Evolutionary conservation across 1,140 invertebrate genomes (phyloP), one percentile per base, ranked within the genome.

Genomic region (Nymphalis io): DNA sequence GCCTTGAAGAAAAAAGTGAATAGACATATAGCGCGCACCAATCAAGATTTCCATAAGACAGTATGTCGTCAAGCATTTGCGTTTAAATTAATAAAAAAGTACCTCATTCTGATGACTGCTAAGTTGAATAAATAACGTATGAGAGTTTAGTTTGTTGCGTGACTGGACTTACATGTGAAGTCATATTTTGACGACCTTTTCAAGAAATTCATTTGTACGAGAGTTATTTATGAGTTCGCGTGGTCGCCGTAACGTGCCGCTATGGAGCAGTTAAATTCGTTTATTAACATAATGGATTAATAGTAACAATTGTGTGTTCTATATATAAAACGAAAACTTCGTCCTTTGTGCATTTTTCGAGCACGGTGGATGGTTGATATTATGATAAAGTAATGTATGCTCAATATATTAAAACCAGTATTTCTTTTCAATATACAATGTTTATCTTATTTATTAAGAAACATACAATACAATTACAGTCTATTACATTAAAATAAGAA

Each of bases 181-280:
- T 60, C 61, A 57, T 70, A 86, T 83, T 82, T 85, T 79, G 75
- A 81, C 80, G 85, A 84, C 84, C 82, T 85, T 86, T 86, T 86
- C 82, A 85, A 85, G 85, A 84, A 86, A 83, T 88, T 88, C 83
- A 86, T 85, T 88, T 82, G 78, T 68, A 70, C 72, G 39, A 42
- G 59, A 66, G 83, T 86, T 82, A 88, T 88, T 88, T 86, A 88
- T 82, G 79, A 79, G 66, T 51, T 82, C 76, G 82, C 81, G 83
- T 85, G 84, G 77, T 73, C 62, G 62, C 68, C 44, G 48, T 69
- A 72, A 78, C 73, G 63, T 68, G 65, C 67, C 62, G 51, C 78
- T 68, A 77, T 74, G 72, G 73, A 84, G 68, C 67, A 68, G 60
- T 82, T 83, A 78, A 83, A 83, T 80, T 78, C 81, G 78, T 85